phyloP scores from a whole-genome alignment of 2,797 vertebrate genomes.

The Pyrrhura leucotis region DNA sequence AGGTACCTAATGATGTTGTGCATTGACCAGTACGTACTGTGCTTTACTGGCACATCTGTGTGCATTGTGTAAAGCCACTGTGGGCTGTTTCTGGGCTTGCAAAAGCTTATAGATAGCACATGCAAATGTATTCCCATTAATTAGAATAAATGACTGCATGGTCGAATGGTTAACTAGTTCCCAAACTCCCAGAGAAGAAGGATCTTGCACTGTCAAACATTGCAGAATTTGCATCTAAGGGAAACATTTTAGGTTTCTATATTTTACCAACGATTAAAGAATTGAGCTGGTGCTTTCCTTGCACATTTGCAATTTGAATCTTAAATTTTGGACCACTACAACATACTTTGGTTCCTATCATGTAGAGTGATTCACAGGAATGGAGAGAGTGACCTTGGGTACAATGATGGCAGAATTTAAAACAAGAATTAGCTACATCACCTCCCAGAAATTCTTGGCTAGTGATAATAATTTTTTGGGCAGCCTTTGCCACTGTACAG shows the following conservation, averaged over 20 bases:
- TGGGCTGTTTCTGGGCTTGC: not conserved
- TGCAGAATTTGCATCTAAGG: not conserved
- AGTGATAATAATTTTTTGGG: not conserved
- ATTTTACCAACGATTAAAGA: conserved; percentile 13
- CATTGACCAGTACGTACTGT: not conserved
- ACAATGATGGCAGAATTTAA: not conserved
- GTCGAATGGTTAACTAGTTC: not conserved
- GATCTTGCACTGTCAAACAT: not conserved
- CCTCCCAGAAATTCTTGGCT: not conserved
- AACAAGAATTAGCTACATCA: not conserved
- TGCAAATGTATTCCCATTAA: conserved; percentile 22
- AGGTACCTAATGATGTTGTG: rapidly evolving
- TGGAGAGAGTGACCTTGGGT: not conserved
- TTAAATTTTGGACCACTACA: not conserved
- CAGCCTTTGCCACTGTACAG: not conserved
- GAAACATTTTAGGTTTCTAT: not conserved
- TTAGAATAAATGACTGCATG: not conserved
- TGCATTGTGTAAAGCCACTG: not conserved
- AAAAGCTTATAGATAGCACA: not conserved
- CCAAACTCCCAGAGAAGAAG: not conserved
- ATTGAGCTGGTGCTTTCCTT: not conserved
- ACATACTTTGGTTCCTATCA: not conserved
- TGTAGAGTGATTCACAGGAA: not conserved
- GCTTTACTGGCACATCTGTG: not conserved
- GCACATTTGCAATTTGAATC: conserved; percentile 12